These are phyloP conservation scores for Petaurus breviceps DNA, from an alignment of 2,113 vertebrate genomes.

Conservation along the genomic window DNA sequence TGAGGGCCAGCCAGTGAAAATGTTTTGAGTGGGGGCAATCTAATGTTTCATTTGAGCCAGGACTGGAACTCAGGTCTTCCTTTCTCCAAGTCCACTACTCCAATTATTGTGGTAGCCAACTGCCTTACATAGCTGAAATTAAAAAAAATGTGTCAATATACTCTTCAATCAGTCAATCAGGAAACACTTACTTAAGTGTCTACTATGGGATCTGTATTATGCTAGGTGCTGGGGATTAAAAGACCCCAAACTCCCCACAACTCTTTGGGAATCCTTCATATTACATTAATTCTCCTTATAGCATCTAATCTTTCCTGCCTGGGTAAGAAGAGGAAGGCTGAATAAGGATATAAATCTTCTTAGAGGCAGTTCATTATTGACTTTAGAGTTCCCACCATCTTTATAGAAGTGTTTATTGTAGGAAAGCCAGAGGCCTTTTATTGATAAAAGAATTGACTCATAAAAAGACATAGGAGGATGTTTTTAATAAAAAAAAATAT, in stretches of 20 bases:
- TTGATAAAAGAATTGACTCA: constrained; percentile 30
- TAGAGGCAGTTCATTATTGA: background rate
- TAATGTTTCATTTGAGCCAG: background rate
- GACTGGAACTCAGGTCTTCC: background rate
- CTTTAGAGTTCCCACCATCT: background rate
- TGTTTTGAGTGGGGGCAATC: background rate
- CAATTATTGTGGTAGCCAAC: background rate
- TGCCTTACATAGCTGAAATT: background rate
- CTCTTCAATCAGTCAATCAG: background rate
- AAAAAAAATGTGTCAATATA: background rate
- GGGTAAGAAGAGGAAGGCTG: background rate
- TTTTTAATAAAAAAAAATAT: background rate
- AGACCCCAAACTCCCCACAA: too few species aligned
- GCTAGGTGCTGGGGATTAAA: background rate
- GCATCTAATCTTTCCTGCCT: background rate
- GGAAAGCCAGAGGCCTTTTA: background rate
- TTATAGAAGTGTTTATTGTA: background rate
- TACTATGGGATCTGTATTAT: background rate
- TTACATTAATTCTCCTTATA: background rate
- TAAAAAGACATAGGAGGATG: background rate
- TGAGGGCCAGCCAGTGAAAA: background rate
- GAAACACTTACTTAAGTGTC: background rate
- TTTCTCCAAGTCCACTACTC: background rate
- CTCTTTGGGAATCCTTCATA: background rate
- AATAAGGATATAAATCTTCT: background rate